Base-by-base conservation (phyloP, 2,797 vertebrate species). In the Enteromius fasciolatus region DNA sequence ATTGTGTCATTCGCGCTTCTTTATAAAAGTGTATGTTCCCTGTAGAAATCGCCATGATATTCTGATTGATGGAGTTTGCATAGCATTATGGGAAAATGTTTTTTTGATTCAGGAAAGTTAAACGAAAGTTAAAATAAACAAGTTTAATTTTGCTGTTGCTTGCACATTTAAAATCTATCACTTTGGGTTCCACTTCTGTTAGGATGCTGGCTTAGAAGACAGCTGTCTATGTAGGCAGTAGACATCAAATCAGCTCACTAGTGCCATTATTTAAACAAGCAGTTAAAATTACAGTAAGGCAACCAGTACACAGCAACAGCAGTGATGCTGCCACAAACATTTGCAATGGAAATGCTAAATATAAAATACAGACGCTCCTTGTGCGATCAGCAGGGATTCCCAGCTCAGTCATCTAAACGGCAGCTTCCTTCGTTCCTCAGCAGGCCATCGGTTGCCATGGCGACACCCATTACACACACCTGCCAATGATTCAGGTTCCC, bases 381-480 rank as follows among this genome's bases (percentile, higher is more conserved):
- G 31, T 63, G 78, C 57, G 73, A 81, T 82, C 85, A 77, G 83
- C 82, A 48, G 84, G 87, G 78, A 72, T 89, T 88, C 85, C 86
- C 80, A 14, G 83, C 68, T 67, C 82, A 44, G 77, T 44, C 67
- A 31, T 73, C 6, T 74, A 63, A 73, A 77, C 0, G 0, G 52
- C 31, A 15, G 61, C n/a, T 41, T 69, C 70, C 80, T 81, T 86
- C 25, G 1, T 86, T 89, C 89, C 89, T 52, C 91, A 86, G 87
- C 61, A 78, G 89, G 88, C 75, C 84, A 86, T 52, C 63, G 86
- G 93, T 94, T 85, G 89, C 89, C 92, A 93, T 93, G 86, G 91
- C 81, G 86, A 91, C 92, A 85, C 80, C 87, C 90, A 91, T 94
- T 93, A 93, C 82, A 94, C 91, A 93, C 92, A 92, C 90, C 91